Percentiles rank a stretch among this genome's conserved stretches.
Conservation (phyloP, 2,113 vertebrate species). For the Cnemophilus loriae region DNA sequence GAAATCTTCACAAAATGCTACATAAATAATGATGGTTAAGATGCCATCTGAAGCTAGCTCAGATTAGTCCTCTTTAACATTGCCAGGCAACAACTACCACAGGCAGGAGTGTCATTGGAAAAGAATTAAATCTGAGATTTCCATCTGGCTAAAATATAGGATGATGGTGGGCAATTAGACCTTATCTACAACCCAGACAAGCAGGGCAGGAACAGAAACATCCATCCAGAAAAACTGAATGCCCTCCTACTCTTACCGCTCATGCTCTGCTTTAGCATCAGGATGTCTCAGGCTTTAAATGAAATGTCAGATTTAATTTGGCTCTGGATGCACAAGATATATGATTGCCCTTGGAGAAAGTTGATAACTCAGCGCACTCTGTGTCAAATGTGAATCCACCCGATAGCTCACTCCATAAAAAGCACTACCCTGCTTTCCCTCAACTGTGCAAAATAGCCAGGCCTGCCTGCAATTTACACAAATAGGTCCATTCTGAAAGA, state of each 20-base stretch:
- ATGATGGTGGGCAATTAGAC: constrained; percentile 15
- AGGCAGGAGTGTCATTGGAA: not conserved
- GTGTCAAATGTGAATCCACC: constrained; percentile 60
- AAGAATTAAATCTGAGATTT: constrained; percentile 46
- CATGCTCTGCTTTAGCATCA: constrained; percentile 48
- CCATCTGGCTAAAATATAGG: constrained; percentile 40
- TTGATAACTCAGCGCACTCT: constrained; percentile 64
- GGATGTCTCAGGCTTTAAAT: constrained; percentile 71
- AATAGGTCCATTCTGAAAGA: constrained; percentile 10
- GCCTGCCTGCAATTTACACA: constrained; percentile 18
- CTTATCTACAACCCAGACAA: constrained; percentile 25
- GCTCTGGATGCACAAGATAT: constrained; percentile 64
- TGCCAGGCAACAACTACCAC: constrained; percentile 5
- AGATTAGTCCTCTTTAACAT: not conserved
- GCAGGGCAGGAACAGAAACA: constrained; percentile 41
- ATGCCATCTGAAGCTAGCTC: not conserved
- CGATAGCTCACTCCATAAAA: constrained; percentile 62
- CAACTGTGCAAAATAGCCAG: not conserved
- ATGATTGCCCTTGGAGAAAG: constrained; percentile 70
- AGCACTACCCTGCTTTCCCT: not conserved
- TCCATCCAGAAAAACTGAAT: constrained; percentile 2
- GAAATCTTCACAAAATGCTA: not conserved
- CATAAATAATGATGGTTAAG: constrained; percentile 14
- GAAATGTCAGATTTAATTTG: constrained; percentile 78
- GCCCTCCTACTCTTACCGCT: constrained; percentile 14